Base-by-base conservation (phyloP, 1,140 invertebrate genomes). In the Paracyclopina nana region DNA sequence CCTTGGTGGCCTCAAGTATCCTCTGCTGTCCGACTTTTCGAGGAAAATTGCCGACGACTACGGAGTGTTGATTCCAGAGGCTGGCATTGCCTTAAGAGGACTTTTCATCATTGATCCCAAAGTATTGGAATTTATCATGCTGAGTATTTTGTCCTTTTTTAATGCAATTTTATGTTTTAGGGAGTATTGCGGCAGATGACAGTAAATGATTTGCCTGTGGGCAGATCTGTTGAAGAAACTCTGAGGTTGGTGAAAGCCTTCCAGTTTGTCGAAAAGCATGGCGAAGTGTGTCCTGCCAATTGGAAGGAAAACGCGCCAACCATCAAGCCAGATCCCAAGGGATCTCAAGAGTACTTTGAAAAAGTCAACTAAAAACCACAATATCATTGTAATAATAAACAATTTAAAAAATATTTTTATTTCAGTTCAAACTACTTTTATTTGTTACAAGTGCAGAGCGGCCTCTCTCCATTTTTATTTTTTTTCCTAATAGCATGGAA, bases 11-110 rank as follows among this genome's bases (percentile, higher is more conserved):
- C 64, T 95, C 48, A 76, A 80, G 20, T 92, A 90, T 62, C 90
- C 91, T n/a, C 65, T 97, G 18, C 64, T 96, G 9, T 77, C 88
- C 22, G 91, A 97, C 65, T 82, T 91, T 57, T 84, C 78, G 52
- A 94, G 94, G 65, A 71, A 72, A 53, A 90, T 94, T 58, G 77
- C 88, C 0, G 62, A 67, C 26, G 78, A 78, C 52, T 97, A 95
- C 65, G 83, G 83, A 57, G 84, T 96, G 27, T 68, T 95, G 0
- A 61, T 95, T 0, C 79, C 86, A 60, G 71, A 78, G 6, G 74
- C 75, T 43, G 91, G 90, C 20, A 72, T 92, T 59, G 82, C 88
- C 22, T 70, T 92, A 4, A 72, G 88, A 58, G 86, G 82, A 56
- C 65, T 83, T 20, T 82, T 82, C 58, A 80, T 84, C 22, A 82